These are phyloP conservation scores for Phodopus roborovskii DNA, from an alignment of 2,113 vertebrate genomes.

Conservation along the genomic window DNA sequence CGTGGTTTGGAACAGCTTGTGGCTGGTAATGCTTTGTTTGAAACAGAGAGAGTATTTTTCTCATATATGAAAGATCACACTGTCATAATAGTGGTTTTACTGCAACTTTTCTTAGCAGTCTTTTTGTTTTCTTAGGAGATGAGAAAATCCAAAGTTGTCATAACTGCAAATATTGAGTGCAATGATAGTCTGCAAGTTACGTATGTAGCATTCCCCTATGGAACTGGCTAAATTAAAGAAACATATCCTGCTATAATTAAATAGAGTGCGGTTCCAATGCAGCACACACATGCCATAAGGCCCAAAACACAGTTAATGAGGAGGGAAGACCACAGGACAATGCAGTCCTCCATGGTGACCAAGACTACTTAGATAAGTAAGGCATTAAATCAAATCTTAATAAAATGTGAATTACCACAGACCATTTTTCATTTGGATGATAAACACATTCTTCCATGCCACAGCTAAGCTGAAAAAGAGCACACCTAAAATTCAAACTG, in stretches of 20 bases:
- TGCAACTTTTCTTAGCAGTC: constrained; percentile 60
- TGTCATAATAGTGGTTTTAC: constrained; percentile 19
- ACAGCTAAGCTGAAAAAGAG: constrained; percentile 16
- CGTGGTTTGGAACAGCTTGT: constrained; percentile 69
- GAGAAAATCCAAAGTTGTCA: constrained; percentile 66
- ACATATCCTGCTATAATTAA: constrained; percentile 79
- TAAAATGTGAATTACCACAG: constrained; percentile 64
- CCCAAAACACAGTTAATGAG: constrained; percentile 83
- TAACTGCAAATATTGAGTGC: constrained; percentile 66
- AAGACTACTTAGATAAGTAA: constrained; percentile 64
- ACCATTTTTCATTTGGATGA: constrained; percentile 74
- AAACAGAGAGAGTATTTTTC: constrained; percentile 67
- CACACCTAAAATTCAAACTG: constrained; percentile 60
- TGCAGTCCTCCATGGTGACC: constrained; percentile 27
- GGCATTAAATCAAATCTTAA: constrained; percentile 73
- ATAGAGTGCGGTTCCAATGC: constrained; percentile 62
- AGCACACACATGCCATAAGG: constrained; percentile 72
- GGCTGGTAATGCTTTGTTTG: constrained; percentile 77
- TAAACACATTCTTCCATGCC: constrained; percentile 72
- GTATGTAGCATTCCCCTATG: constrained; percentile 63
- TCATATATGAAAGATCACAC: constrained; percentile 54
- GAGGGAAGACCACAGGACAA: constrained; percentile 60
- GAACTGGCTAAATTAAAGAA: constrained; percentile 79
- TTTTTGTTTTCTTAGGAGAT: constrained; percentile 67
- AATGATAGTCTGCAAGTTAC: constrained; percentile 74